Evolutionary conservation across 1,140 invertebrate species (phyloP), one percentile per base, ranked within the genome.

Genomic region (Ruditapes philippinarum): DNA sequence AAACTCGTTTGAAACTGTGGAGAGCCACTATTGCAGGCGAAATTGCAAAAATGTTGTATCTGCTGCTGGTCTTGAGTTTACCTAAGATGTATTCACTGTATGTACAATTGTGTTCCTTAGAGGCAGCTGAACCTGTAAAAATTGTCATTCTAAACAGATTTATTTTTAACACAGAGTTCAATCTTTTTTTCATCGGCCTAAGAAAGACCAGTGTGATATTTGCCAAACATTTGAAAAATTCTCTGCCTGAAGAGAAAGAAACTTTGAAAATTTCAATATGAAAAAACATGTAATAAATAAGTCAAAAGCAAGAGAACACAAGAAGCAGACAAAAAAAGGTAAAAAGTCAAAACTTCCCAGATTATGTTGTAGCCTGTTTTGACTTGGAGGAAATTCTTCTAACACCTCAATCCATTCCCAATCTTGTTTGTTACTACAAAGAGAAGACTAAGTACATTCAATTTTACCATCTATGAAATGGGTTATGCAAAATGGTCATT

Each of bases 11-110:
- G 2, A 1, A 36, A 68, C 38, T 36, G 49, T 84, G 31, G 82
- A 73, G 28, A 70, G 62, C 57, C 62, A 84, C n/a, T 84, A 73
- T 31, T 51, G 42, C n/a, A 33, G 82, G 28, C n/a, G n/a, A n/a
- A n/a, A n/a, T n/a, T n/a, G n/a, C n/a, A n/a, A n/a, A n/a, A n/a
- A n/a, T n/a, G n/a, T n/a, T n/a, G n/a, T n/a, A n/a, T n/a, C n/a
- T n/a, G n/a, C n/a, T n/a, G n/a, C n/a, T n/a, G n/a, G n/a, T n/a
- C n/a, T n/a, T n/a, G n/a, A n/a, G n/a, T n/a, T n/a, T n/a, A n/a
- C n/a, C n/a, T n/a, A n/a, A n/a, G n/a, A n/a, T n/a, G n/a, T n/a
- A n/a, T n/a, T n/a, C n/a, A n/a, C n/a, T n/a, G n/a, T n/a, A n/a
- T n/a, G n/a, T n/a, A n/a, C n/a, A n/a, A n/a, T n/a, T n/a, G n/a